Conservation (phyloP, 2,888 invertebrate genomes). For the Drepanosiphum platanoidis region DNA sequence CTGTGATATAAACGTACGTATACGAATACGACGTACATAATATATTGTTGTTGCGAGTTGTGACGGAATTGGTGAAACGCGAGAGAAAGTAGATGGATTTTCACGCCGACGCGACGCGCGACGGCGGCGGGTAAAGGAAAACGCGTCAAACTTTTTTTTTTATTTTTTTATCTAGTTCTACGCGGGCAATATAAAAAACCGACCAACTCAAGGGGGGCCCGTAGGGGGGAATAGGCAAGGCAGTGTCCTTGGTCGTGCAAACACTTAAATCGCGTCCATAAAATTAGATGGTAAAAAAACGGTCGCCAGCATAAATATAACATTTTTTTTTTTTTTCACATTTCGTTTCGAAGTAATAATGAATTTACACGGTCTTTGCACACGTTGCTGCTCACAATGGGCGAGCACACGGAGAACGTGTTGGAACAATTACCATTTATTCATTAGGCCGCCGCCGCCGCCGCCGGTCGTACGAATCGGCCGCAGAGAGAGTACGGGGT, state of each 20-base stretch:
- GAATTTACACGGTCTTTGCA: slow-evolving; percentile 62
- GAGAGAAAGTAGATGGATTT: not conserved
- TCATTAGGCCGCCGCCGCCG: slow-evolving; percentile 56
- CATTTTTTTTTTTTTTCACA: slow-evolving; percentile 57
- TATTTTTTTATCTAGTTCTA: not conserved
- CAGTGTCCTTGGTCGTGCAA: slow-evolving; percentile 51
- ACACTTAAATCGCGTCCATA: slow-evolving; percentile 62
- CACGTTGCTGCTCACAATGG: slow-evolving; percentile 59
- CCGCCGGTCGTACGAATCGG: slow-evolving; percentile 52
- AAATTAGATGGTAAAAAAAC: slow-evolving; percentile 56
- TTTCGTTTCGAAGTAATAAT: slow-evolving; percentile 59
- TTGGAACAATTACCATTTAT: slow-evolving; percentile 62
- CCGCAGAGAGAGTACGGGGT: not conserved
- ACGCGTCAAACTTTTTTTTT: not conserved
- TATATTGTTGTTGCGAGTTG: not conserved
- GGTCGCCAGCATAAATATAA: slow-evolving; percentile 61
- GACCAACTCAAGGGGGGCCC: not conserved
- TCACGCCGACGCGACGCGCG: not conserved
- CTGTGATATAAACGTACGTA: no score
- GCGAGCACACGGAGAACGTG: slow-evolving; percentile 49
- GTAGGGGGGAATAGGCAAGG: not conserved
- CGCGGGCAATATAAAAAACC: not conserved
- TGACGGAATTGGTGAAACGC: not conserved
- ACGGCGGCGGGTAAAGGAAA: not conserved
- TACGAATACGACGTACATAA: no score